These are phyloP conservation scores for Lathronympha strigana DNA, from an alignment of 2,888 invertebrate genomes.

Conservation along the genomic window DNA sequence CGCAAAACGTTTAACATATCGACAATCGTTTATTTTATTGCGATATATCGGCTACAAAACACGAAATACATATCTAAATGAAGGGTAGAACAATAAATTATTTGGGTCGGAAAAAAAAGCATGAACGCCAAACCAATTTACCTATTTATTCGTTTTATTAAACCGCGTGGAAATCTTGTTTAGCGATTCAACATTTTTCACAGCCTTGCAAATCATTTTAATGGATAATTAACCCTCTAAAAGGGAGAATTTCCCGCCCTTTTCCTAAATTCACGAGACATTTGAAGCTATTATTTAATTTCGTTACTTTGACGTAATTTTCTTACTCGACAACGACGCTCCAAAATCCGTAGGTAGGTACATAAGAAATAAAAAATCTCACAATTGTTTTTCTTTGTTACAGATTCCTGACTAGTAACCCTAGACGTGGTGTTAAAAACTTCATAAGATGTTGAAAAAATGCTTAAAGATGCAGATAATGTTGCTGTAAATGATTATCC, in stretches of 20 bases:
- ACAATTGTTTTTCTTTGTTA: slow-evolving; percentile 28
- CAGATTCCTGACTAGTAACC: slow-evolving; percentile 20
- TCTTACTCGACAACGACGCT: background rate
- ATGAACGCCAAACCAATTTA: slow-evolving; percentile 50
- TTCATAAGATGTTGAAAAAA: slow-evolving; percentile 36
- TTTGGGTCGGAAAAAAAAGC: slow-evolving; percentile 53
- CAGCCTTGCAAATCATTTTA: slow-evolving; percentile 38
- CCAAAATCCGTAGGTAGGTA: background rate
- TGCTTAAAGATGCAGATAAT: slow-evolving; percentile 36
- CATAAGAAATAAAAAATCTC: background rate
- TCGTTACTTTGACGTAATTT: slow-evolving; percentile 37
- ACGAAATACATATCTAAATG: slow-evolving; percentile 49
- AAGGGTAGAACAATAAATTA: slow-evolving; percentile 50
- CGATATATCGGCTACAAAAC: slow-evolving; percentile 43
- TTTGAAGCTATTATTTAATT: slow-evolving; percentile 37
- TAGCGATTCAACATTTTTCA: slow-evolving; percentile 32
- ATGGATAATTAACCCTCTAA: slow-evolving; percentile 29
- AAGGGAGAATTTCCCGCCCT: slow-evolving; percentile 13
- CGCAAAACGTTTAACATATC: slow-evolving; percentile 26
- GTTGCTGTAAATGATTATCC: slow-evolving; percentile 19
- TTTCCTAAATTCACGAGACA: slow-evolving; percentile 29
- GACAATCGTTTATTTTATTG: slow-evolving; percentile 37
- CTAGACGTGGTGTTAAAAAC: slow-evolving; percentile 12
- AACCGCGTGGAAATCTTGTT: slow-evolving; percentile 33
- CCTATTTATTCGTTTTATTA: slow-evolving; percentile 45